Evolutionary conservation across 2,888 invertebrate genomes (phyloP).

Genomic region (Tineola bisselliella): DNA sequence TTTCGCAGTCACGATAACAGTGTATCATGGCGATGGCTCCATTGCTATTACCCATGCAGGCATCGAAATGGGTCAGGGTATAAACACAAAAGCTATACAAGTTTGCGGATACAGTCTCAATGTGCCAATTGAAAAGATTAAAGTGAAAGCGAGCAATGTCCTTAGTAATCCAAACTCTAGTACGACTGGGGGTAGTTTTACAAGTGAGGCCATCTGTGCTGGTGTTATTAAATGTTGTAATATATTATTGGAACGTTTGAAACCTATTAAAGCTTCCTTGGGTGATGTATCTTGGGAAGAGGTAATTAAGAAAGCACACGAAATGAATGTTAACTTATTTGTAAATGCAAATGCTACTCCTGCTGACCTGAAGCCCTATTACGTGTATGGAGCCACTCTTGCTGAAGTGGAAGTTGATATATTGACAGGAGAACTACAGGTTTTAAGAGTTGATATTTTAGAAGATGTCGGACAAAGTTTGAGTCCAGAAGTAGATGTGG

Average conservation of each 20-base stretch:
- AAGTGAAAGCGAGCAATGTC: conserved; percentile 71
- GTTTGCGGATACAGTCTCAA: conserved; percentile 72
- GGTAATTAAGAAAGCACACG: conserved; percentile 53
- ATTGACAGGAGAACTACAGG: conserved; percentile 74
- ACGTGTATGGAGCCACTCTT: conserved; percentile 66
- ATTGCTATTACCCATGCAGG: conserved; percentile 73
- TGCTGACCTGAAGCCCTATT: conserved; percentile 31
- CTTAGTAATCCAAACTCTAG: conserved; percentile 70
- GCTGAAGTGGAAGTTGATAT: conserved; percentile 79
- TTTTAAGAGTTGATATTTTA: conserved; percentile 71
- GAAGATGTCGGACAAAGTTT: conserved; percentile 75
- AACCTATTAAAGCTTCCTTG: conserved; percentile 46
- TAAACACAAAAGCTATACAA: conserved; percentile 75
- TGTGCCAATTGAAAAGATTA: conserved; percentile 70
- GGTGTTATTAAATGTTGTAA: conserved; percentile 58
- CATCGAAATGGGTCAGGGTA: conserved; percentile 77
- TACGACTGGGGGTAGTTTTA: conserved; percentile 73
- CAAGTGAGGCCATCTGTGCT: conserved; percentile 71
- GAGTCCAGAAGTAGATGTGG: conserved; percentile 74
- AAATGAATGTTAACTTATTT: conserved; percentile 40
- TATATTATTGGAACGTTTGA: conserved; percentile 45
- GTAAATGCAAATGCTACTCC: conserved; percentile 35
- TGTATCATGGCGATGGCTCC: conserved; percentile 71
- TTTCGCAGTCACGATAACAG: conserved; percentile 61
- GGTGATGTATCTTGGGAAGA: conserved; percentile 60